Evolutionary conservation across 2,888 invertebrate species (phyloP).

Genomic region (Argyra leucocephala): DNA sequence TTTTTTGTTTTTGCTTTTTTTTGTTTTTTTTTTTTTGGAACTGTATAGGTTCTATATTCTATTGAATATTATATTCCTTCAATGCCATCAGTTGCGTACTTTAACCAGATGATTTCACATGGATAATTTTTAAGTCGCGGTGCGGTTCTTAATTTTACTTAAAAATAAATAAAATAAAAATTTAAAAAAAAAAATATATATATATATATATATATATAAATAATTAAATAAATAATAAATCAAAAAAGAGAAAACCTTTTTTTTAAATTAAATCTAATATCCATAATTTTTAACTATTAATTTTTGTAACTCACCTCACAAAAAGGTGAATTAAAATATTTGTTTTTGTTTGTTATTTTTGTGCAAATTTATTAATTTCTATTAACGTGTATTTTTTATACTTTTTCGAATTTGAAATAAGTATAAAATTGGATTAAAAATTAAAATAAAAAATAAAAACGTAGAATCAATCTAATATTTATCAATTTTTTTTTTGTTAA

Average conservation of each 20-base stretch:
- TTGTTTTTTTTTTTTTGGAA: neutral
- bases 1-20: neutral
- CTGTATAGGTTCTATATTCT: neutral
- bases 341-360: too few relatives aligned
- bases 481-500: too few relatives aligned
- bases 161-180: neutral
- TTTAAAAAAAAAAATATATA: neutral
- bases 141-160: neutral
- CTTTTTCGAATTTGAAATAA: too few relatives aligned
- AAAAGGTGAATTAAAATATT: too few relatives aligned
- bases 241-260: neutral
- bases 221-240: neutral
- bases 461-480: too few relatives aligned
- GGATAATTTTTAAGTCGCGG: constrained; percentile 14
- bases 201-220: too few relatives aligned
- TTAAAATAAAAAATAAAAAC: too few relatives aligned
- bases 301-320: too few relatives aligned
- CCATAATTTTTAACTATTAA: too few relatives aligned
- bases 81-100: constrained; percentile 25
- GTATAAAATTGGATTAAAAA: too few relatives aligned
- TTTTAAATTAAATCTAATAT: neutral
- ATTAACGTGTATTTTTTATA: too few relatives aligned
- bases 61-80: constrained; percentile 9
- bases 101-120: constrained; percentile 25
- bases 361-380: too few relatives aligned